Evolutionary conservation across 2,797 vertebrate species (phyloP).

Genomic region (Borostomias antarcticus): DNA sequence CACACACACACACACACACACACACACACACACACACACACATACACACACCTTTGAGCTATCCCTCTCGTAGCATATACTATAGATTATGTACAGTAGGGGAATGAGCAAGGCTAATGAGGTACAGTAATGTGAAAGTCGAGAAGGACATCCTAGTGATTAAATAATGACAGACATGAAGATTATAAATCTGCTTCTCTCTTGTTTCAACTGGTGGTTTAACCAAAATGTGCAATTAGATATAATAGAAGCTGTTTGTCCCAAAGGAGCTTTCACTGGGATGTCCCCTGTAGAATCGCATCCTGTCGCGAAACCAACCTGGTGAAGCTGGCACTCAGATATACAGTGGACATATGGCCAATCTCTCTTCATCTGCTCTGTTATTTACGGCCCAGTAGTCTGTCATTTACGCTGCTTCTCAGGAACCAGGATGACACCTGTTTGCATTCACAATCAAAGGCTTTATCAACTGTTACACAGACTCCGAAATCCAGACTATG

Average conservation of each 20-base stretch:
- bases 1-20: conserved; percentile 26
- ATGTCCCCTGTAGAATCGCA: conserved; percentile 63
- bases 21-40: conserved; percentile 30
- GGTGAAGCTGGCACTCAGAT: conserved; percentile 55
- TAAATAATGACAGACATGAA: conserved; percentile 25
- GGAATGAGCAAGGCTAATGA: conserved; percentile 56
- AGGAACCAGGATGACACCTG: conserved; percentile 76
- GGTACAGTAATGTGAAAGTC: conserved; percentile 38
- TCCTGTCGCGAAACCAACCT: conserved; percentile 59
- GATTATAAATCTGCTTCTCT: not conserved
- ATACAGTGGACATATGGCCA: conserved; percentile 75
- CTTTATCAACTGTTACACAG: conserved; percentile 19
- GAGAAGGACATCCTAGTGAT: not conserved
- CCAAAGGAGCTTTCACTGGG: conserved; percentile 67
- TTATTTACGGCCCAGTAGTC: conserved; percentile 77
- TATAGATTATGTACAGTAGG: conserved; percentile 40
- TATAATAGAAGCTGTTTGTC: conserved; percentile 50
- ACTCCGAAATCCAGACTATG: not conserved
- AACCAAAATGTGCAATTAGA: conserved; percentile 43
- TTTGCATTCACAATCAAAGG: conserved; percentile 77
- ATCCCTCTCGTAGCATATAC: conserved; percentile 25
- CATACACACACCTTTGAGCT: conserved; percentile 16
- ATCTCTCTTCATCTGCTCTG: conserved; percentile 73
- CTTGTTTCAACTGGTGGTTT: not conserved
- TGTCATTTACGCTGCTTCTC: conserved; percentile 70